Evolutionary conservation across 2,113 vertebrate genomes (phyloP), one percentile per base, ranked within the genome.

Genomic region (Strigops habroptila): DNA sequence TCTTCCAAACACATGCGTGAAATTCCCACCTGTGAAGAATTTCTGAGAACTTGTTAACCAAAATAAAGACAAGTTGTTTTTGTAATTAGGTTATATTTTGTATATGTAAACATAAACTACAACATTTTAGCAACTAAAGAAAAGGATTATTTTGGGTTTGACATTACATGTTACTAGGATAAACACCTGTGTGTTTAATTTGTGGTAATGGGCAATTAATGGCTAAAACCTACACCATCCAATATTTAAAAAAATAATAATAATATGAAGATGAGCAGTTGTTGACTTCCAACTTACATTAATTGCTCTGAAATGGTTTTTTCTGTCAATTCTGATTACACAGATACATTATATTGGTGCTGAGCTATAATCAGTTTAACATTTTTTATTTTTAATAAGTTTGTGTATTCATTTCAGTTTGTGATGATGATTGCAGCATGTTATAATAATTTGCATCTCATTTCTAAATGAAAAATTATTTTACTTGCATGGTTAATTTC

Each of bases 401-500:
- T 86, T 76, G 33, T 64, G 5, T 77, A 82, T 90, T 95, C 37
- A 51, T 90, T 90, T 91, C 18, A 14, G 33, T 64, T 87, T 67
- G 27, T 64, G 39, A 21, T 75, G 48, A 83, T 83, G 78, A 91
- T 80, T 70, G 33, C 82, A 91, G 53, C 30, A 82, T 7, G 3
- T 46, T 79, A 73, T 35, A 78, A 77, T 86, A 82, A 91, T 92
- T 86, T 84, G 12, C 21, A 69, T 86, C 77, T 69, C 39, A 53
- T 17, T 95, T 91, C 12, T 71, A 91, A 94, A 92, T 92, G 33
- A 94, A 30, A 91, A 95, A 46, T 79, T 3, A 65, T 90, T 91
- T 60, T 82, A 52, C 93, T 94, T 94, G 44, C 65, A 77, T 77
- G 28, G 41, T 14, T 95, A 95, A 93, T 96, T 92, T 86, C 73